These are phyloP conservation scores for Labeo catla DNA, from an alignment of 2,113 vertebrate genomes.

Conservation along the genomic window DNA sequence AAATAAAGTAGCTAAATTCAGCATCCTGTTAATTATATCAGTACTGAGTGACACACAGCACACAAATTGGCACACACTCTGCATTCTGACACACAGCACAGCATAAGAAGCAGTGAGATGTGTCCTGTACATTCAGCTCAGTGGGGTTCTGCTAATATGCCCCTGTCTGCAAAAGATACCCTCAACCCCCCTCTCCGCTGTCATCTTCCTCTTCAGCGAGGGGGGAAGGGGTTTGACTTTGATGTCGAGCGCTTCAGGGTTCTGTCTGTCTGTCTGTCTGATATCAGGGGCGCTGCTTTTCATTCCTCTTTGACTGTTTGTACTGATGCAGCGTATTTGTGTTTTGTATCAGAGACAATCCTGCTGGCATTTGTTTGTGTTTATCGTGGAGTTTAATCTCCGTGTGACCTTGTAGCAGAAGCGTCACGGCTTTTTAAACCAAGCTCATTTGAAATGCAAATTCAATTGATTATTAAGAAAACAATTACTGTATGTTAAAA, in stretches of 20 bases:
- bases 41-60: background rate
- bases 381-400: conserved; percentile 2
- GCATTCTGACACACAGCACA: background rate
- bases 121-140: background rate
- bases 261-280: conserved; percentile 37
- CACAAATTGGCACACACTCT: background rate
- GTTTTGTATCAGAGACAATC: background rate
- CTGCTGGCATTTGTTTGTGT: background rate
- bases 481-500: background rate
- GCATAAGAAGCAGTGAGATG: background rate
- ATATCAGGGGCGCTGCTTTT: conserved; percentile 31
- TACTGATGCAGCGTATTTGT: background rate
- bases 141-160: conserved; percentile 15
- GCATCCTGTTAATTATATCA: background rate
- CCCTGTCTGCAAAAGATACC: conserved; percentile 14
- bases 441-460: background rate
- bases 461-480: background rate
- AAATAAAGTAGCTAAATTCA: background rate
- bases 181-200: background rate
- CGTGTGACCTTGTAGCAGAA: background rate
- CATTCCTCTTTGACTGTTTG: background rate
- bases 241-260: conserved; percentile 20
- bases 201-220: background rate
- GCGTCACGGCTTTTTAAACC: background rate
- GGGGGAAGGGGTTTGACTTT: conserved; percentile 31